Base-by-base conservation (phyloP, 1,140 invertebrate genomes). In the Ceratitis capitata region DNA sequence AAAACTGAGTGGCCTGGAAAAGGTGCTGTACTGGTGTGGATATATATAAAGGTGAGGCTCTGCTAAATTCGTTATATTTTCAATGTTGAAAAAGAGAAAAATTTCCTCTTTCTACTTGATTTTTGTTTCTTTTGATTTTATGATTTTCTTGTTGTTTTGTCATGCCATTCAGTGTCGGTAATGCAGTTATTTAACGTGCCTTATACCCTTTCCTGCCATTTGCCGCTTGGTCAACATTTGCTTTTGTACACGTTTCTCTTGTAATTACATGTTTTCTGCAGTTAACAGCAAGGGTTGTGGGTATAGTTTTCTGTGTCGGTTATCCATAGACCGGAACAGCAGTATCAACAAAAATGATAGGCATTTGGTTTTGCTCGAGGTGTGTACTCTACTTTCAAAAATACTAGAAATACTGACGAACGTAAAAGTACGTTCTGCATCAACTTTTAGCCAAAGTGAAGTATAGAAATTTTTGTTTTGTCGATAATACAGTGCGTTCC, bases 341-440 rank as follows among this genome's bases (percentile, higher is more conserved):
- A 16, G 29, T 69, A 29, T 35, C 35, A 69, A 69, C 32, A 35
- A 69, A 32, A 69, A 69, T 69, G 5, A n/a, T 35, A 69, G 39
- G 16, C 61, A 69, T 69, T 69, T 69, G 35, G 61, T 69, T 69
- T 69, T 69, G 61, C 32, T 69, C 61, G 61, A 12, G 51, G 9
- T 53, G 14, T 53, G 51, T 56, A 7, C 19, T 23, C 23, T 56
- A 23, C 61, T 35, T 32, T 53, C 4, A 53, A 53, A 14, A 19
- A 53, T 9, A 49, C 14, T 7, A 49, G 47, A 49, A 49, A 9
- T n/a, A n/a, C n/a, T n/a, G n/a, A n/a, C n/a, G n/a, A n/a, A n/a
- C n/a, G n/a, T n/a, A n/a, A n/a, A n/a, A n/a, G n/a, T n/a, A n/a
- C n/a, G n/a, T 7, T 49, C 47, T 7, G 47, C 51, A 53, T 53